phyloP scores from a whole-genome alignment of 2,797 vertebrate genomes.

The Acanthurus leucopareius region DNA sequence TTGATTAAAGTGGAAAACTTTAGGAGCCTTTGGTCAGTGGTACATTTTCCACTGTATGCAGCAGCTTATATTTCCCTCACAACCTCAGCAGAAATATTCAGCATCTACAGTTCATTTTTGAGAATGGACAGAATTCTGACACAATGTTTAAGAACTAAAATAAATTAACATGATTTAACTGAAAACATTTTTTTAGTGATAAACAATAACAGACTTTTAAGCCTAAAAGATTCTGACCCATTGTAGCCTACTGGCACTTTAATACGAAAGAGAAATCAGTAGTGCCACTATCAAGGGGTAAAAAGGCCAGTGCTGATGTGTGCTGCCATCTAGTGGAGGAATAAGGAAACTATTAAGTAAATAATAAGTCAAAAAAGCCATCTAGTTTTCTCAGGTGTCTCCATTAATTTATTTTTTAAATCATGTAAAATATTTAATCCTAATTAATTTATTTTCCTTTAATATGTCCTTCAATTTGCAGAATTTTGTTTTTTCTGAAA shows the following conservation, averaged over 20 bases:
- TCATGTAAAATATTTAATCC: not conserved
- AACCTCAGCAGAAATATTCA: conserved; percentile 59
- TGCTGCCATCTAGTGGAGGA: conserved; percentile 70
- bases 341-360: not conserved
- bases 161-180: conserved; percentile 8
- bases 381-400: not conserved
- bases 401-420: conserved; percentile 4
- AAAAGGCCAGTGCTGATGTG: conserved; percentile 22
- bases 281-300: not conserved
- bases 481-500: not conserved
- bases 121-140: conserved; percentile 20
- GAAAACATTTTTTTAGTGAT: conserved; percentile 49
- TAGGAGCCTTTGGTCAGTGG: conserved; percentile 54
- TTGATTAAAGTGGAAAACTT: conserved; percentile 58
- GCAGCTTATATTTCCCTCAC: conserved; percentile 39
- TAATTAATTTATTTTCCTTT: not conserved
- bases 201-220: conserved; percentile 38
- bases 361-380: not conserved
- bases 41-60: conserved; percentile 60
- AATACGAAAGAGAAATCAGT: conserved; percentile 9
- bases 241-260: conserved; percentile 18
- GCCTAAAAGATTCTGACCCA: conserved; percentile 21
- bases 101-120: conserved; percentile 27
- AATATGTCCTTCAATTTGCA: not conserved
- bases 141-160: conserved; percentile 23